Evolutionary conservation across 2,113 vertebrate species (phyloP), one percentile per base, ranked within the genome.

Genomic region (Sorex fumeus): DNA sequence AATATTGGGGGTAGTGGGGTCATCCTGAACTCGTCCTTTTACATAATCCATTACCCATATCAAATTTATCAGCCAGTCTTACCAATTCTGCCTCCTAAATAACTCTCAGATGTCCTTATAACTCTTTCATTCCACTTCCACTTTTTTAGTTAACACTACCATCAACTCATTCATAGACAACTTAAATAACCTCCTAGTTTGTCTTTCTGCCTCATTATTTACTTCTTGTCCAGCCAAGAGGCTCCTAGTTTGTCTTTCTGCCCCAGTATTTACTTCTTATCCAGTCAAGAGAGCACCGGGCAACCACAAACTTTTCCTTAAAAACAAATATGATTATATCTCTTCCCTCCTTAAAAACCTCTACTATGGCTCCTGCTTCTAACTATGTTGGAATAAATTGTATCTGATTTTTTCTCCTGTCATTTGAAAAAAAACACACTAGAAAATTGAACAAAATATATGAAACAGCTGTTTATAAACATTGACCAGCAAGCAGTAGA

Each of bases 131-230:
- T 11, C n/a, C n/a, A 64, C 30, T 84, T 40, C 8, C 66, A 21
- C 47, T 85, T 60, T 43, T 83, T 83, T 50, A 57, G 82, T 86
- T 71, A 91, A 86, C 19, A 19, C 43, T 16, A 62, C 27, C 21
- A 64, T 74, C 40, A 30, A 10, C n/a, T 81, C 74, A 78, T 87
- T 87, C 30, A n/a, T 21, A 60, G 16, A 43, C 34, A 32, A 69
- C 19, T 47, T 92, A 92, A 84, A 85, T 77, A 86, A 34, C 70
- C 70, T 72, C 70, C 8, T n/a, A 66, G 83, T 91, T 88, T 86
- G 25, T 86, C 74, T 83, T 88, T 87, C 21, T 91, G 12, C 34
- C 57, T 88, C 71, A 79, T 23, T 70, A 75, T 78, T 87, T 94
- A 72, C 36, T 40, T 87, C 72, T 78, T 69, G 13, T 47, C 21